These are phyloP conservation scores for Periplaneta americana DNA, from an alignment of 1,140 invertebrate species.

Conservation along the genomic window DNA sequence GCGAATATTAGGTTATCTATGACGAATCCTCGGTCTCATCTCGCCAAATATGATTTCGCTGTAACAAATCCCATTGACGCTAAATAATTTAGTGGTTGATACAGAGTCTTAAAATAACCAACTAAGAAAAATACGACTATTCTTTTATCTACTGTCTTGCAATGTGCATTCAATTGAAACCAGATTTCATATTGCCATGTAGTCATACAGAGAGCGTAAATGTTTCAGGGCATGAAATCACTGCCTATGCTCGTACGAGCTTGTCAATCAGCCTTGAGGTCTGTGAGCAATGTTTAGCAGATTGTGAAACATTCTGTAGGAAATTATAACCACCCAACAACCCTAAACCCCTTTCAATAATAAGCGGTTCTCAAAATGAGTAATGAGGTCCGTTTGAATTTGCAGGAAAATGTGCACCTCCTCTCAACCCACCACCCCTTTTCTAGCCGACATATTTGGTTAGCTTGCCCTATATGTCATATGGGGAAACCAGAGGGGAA, in stretches of 20 bases:
- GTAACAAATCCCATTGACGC: too few relatives aligned
- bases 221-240: neutral
- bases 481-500: too few relatives aligned
- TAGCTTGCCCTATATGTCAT: neutral
- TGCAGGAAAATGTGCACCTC: neutral
- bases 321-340: neutral
- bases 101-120: too few relatives aligned
- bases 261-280: neutral
- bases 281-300: neutral
- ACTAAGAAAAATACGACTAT: too few relatives aligned
- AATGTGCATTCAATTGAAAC: too few relatives aligned
- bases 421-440: neutral
- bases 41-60: too few relatives aligned
- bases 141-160: too few relatives aligned
- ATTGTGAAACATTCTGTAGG: neutral
- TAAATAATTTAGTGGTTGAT: too few relatives aligned
- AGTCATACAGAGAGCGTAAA: neutral
- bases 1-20: too few relatives aligned
- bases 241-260: neutral
- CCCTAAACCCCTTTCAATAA: neutral
- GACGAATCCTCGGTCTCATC: too few relatives aligned
- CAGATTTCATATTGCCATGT: too few relatives aligned
- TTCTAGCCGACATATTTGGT: neutral
- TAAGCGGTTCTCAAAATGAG: neutral
- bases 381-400: neutral